These are phyloP conservation scores for Nicator chloris DNA, from an alignment of 2,113 vertebrate genomes.

Conservation along the genomic window DNA sequence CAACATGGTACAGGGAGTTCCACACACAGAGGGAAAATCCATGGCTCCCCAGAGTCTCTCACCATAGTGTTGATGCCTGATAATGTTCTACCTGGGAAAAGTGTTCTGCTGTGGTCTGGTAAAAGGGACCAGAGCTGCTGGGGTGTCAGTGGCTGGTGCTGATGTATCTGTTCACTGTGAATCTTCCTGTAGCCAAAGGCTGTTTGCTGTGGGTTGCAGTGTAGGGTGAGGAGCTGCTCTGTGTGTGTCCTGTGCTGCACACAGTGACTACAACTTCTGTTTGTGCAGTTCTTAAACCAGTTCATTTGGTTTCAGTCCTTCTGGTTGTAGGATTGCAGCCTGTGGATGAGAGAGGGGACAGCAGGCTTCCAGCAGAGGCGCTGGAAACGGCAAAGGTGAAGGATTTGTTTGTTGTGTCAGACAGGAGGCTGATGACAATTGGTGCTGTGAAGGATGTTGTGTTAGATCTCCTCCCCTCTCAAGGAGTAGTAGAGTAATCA, in stretches of 20 bases:
- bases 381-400: background rate
- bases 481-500: background rate
- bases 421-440: background rate
- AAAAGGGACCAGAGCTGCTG: background rate
- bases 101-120: background rate
- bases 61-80: fast-evolving
- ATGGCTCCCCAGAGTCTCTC: fast-evolving
- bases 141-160: background rate
- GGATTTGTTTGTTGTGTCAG: background rate
- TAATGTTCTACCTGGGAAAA: background rate
- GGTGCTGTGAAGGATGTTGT: background rate
- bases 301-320: background rate
- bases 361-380: background rate
- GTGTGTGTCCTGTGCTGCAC: background rate
- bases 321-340: background rate
- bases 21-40: background rate
- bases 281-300: background rate
- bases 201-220: background rate
- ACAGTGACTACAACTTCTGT: background rate
- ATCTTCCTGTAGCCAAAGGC: background rate
- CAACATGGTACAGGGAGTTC: fast-evolving
- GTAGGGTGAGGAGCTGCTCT: background rate
- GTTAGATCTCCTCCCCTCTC: background rate
- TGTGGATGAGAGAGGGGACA: background rate
- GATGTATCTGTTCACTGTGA: background rate